A percentile compares a stretch with the other conserved stretches of the same genome.
phyloP scores from a whole-genome alignment of 2,797 vertebrate genomes.

The Rhincodon typus region DNA sequence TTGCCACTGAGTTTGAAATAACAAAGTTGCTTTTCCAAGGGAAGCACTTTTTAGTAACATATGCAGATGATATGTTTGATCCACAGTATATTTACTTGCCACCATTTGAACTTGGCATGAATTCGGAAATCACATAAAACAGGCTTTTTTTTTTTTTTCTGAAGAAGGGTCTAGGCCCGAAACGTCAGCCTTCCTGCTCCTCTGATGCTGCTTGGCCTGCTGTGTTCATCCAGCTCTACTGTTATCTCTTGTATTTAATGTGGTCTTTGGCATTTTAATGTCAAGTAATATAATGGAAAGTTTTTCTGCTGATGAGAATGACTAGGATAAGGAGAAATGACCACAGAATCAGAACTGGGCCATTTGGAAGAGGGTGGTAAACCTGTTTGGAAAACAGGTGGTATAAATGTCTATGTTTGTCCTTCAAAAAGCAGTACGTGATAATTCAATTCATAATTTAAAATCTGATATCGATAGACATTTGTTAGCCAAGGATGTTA shows the following conservation, averaged over 20 bases:
- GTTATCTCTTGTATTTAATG: background rate
- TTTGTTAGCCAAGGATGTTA: background rate
- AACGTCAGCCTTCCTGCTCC: too few species aligned
- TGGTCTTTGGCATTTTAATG: background rate
- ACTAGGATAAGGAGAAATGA: background rate
- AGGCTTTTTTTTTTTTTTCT: too few species aligned
- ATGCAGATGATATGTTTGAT: background rate
- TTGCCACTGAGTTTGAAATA: background rate
- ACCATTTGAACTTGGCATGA: background rate
- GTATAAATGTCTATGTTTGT: background rate
- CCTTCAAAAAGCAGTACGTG: background rate
- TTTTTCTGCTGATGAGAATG: background rate
- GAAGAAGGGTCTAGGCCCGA: too few species aligned
- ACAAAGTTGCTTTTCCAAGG: background rate
- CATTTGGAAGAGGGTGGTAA: background rate
- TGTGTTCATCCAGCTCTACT: too few species aligned
- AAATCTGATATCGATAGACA: background rate
- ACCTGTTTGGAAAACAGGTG: background rate
- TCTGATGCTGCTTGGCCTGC: too few species aligned
- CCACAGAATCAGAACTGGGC: background rate
- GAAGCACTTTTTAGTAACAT: background rate
- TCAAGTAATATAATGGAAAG: background rate
- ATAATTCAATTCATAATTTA: background rate
- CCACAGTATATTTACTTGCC: background rate
- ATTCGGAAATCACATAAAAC: background rate